phyloP scores from a whole-genome alignment of 2,888 invertebrate genomes.

The Brachypterus glaber region DNA sequence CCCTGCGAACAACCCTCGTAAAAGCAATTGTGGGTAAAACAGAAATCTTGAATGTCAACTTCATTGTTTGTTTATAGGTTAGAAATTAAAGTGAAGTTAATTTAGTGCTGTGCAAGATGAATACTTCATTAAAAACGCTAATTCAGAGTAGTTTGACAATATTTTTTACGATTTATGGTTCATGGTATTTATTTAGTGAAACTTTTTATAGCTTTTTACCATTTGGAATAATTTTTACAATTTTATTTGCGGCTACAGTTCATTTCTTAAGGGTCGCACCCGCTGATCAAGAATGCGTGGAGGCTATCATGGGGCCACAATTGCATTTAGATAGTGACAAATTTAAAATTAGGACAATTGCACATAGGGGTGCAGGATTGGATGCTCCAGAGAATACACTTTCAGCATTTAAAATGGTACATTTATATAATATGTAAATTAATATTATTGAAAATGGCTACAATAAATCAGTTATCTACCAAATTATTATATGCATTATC shows the following conservation, averaged over 20 bases:
- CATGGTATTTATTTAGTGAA: slow-evolving; percentile 30
- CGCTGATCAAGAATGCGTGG: slow-evolving; percentile 39
- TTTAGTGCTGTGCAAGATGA: slow-evolving; percentile 16
- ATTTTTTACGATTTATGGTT: slow-evolving; percentile 28
- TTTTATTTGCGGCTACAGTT: slow-evolving; percentile 24
- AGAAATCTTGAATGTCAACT: background rate
- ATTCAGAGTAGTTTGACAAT: slow-evolving; percentile 25
- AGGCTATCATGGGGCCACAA: slow-evolving; percentile 44
- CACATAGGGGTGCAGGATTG: slow-evolving; percentile 64
- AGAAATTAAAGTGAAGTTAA: background rate
- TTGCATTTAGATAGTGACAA: slow-evolving; percentile 42
- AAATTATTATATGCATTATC: too few relatives aligned
- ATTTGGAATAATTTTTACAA: slow-evolving; percentile 30
- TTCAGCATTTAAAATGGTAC: slow-evolving; percentile 60
- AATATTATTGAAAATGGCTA: too few relatives aligned
- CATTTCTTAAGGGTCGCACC: slow-evolving; percentile 48
- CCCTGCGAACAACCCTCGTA: too few relatives aligned
- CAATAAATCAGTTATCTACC: too few relatives aligned
- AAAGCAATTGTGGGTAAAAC: background rate
- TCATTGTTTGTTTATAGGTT: background rate
- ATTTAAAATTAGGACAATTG: slow-evolving; percentile 52
- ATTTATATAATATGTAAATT: slow-evolving; percentile 17
- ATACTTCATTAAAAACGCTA: slow-evolving; percentile 20
- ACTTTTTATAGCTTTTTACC: slow-evolving; percentile 30
- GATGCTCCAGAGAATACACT: slow-evolving; percentile 77